These are phyloP conservation scores for Trichacis sp. DNA, from an alignment of 2,888 invertebrate species.

Conservation along the genomic window DNA sequence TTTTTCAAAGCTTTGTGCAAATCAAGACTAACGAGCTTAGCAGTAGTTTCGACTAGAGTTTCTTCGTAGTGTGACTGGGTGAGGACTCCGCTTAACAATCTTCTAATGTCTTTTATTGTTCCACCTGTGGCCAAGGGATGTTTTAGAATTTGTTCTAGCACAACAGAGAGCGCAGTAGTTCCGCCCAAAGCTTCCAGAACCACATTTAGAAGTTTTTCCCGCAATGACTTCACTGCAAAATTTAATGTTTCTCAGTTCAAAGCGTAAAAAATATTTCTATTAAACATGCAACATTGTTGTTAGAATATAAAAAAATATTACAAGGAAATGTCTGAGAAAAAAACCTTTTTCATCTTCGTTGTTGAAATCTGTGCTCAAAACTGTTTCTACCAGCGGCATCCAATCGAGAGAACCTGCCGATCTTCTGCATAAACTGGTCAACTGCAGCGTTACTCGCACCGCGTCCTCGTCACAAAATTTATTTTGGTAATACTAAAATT, in stretches of 20 bases:
- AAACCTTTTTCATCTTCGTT: conserved; percentile 53
- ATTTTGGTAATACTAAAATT: conserved; percentile 34
- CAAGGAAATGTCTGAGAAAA: too few relatives aligned
- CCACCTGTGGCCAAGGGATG: conserved; percentile 70
- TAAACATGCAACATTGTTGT: too few relatives aligned
- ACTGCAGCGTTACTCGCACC: conserved; percentile 53
- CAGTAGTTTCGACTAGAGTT: conserved; percentile 77
- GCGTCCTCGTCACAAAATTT: conserved; percentile 52
- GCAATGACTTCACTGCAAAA: conserved; percentile 55
- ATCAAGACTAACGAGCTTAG: conserved; percentile 77
- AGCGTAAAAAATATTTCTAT: too few relatives aligned
- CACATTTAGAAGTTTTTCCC: conserved; percentile 61
- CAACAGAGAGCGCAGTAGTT: conserved; percentile 70
- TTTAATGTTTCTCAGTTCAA: too few relatives aligned
- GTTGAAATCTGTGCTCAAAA: conserved; percentile 55
- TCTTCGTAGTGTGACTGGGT: conserved; percentile 83
- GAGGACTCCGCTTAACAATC: conserved; percentile 76
- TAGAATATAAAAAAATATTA: too few relatives aligned
- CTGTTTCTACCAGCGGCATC: conserved; percentile 65
- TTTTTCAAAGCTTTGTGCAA: conserved; percentile 72
- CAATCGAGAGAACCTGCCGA: conserved; percentile 64
- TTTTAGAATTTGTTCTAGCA: conserved; percentile 74
- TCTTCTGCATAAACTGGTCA: conserved; percentile 62
- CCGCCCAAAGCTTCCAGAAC: conserved; percentile 64
- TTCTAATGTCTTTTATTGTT: conserved; percentile 75